Evolutionary conservation across 92 coral and sea anemone genomes (phyloP), one percentile per base, ranked within the genome.

Genomic region (Phenganax marumi): DNA sequence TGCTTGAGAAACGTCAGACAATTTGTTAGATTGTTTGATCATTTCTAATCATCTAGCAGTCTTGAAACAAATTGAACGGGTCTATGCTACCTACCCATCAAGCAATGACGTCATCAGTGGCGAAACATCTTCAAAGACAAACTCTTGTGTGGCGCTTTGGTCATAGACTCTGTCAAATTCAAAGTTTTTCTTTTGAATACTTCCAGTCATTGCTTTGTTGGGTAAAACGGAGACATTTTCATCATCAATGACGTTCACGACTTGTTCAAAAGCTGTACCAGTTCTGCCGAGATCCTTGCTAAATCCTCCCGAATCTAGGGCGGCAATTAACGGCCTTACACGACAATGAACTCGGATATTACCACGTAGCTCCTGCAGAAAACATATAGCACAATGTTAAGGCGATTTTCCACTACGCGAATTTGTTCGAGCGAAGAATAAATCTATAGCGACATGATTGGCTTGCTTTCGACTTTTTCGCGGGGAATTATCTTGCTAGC

Each of bases 341-440:
- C 98, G 89, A 74, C 98, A 95, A 49, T 95, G 97, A 12, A 95
- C 98, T 19, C 98, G 88, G 75, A 95, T 95, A 74, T 95, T 95
- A 7, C 98, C 98, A 46, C 98, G 97, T 22, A 95, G 91, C 91
- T 95, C 98, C 98, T 95, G n/a, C 24, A 13, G 75, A 71, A 51
- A 56, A 48, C 3, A 70, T 46, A 69, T 7, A 24, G 11, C 12
- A 19, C 9, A 69, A 69, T 69, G 23, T 33, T 8, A 49, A 54
- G n/a, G n/a, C n/a, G n/a, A n/a, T n/a, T n/a, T n/a, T n/a, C n/a
- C n/a, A n/a, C n/a, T n/a, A n/a, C n/a, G n/a, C n/a, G n/a, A n/a
- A n/a, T n/a, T n/a, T n/a, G n/a, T n/a, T n/a, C n/a, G n/a, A n/a
- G n/a, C n/a, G n/a, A n/a, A n/a, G n/a, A n/a, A n/a, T n/a, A n/a